A percentile compares a stretch with the other conserved stretches of the same genome.
phyloP scores from a whole-genome alignment of 2,888 invertebrate species.

The Eugnorisma glareosa region DNA sequence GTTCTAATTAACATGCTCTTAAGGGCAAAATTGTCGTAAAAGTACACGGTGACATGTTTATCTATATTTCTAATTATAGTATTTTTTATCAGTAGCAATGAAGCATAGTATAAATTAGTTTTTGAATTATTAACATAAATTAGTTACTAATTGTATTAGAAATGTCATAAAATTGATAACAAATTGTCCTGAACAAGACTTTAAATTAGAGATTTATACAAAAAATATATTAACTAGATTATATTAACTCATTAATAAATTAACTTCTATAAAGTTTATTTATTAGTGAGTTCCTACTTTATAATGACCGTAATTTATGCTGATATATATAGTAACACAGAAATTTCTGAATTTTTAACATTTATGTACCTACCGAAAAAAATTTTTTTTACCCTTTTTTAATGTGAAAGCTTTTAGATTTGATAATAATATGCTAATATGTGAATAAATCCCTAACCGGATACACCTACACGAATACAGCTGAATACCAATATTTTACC shows the following conservation, averaged over 20 bases:
- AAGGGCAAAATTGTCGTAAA: neutral
- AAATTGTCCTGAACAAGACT: neutral
- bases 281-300: neutral
- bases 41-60: neutral
- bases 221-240: too few species aligned
- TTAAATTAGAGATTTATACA: neutral
- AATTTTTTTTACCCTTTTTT: too few species aligned
- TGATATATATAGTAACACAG: neutral
- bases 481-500: neutral
- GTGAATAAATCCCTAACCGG: too few species aligned
- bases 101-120: neutral
- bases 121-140: neutral
- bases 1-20: neutral
- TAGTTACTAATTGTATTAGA: neutral
- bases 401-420: neutral
- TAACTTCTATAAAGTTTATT: neutral
- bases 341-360: neutral
- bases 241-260: too few species aligned
- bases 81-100: neutral
- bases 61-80: neutral
- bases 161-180: neutral
- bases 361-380: neutral
- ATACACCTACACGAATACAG: neutral
- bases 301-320: neutral
- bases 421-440: neutral